Evolutionary conservation across 2,888 invertebrate genomes (phyloP), one percentile per base, ranked within the genome.

Genomic region (Furcula furcula): DNA sequence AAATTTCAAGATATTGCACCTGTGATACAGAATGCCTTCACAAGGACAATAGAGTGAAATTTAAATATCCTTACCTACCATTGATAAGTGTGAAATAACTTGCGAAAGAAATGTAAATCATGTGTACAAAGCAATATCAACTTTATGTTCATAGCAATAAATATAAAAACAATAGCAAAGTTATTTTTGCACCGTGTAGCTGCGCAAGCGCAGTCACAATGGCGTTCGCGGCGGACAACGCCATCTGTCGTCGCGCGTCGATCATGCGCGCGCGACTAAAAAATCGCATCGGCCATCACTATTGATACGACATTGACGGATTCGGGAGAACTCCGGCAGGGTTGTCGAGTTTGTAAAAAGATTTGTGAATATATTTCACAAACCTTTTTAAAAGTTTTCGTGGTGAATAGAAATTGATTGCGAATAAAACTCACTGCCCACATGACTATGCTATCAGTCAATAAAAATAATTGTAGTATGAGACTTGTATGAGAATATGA

Each of bases 271-370:
- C 40, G 59, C 57, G 64, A 50, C 55, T 55, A 68, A 70, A 83
- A 84, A 83, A 72, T 72, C 76, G 65, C 72, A 58, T 62, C 66
- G 62, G 61, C 56, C 63, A 55, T 68, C 67, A 72, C 76, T 83
- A 84, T 85, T 70, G 85, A 86, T 82, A 74, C 81, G 85, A 85
- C 86, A 79, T 77, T 85, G 86, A 86, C 84, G 82, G 78, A 86
- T 82, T 81, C 74, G 66, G 77, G 57, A 56, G 57, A 61, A 42
- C 51, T 40, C 38, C 13, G 7, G 1, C 64, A 82, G 80, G 85
- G 72, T 37, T 80, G 64, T 1, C 64, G 7, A 9, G n/a, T 21
- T 21, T 21, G 9, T 5, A 21, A n/a, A n/a, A n/a, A n/a, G n/a
- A n/a, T n/a, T n/a, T n/a, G n/a, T n/a, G n/a, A n/a, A n/a, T n/a